Evolutionary conservation across 2,113 vertebrate genomes (phyloP).

Genomic region (Poeciliopsis retropinna): DNA sequence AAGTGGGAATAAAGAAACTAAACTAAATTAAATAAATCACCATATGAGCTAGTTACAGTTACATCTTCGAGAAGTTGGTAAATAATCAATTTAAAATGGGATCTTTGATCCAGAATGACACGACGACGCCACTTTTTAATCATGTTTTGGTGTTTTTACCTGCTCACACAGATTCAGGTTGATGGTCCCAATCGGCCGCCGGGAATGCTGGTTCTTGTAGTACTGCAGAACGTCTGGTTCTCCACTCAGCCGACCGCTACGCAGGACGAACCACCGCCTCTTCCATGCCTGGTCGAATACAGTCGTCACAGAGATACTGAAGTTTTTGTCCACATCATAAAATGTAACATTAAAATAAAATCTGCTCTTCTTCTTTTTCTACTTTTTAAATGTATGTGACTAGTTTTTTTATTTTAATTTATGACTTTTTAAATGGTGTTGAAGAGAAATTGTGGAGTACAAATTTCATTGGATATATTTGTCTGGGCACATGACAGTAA

Average conservation of each 20-base stretch:
- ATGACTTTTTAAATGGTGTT: no score
- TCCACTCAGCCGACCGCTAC: conserved; percentile 89
- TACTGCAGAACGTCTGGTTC: conserved; percentile 91
- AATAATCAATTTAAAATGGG: no score
- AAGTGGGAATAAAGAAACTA: background rate
- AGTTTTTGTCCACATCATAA: background rate
- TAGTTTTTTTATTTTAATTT: no score
- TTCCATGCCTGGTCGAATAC: conserved; percentile 85
- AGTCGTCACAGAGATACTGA: background rate
- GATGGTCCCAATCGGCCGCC: conserved; percentile 88
- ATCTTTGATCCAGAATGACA: background rate
- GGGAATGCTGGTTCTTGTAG: conserved; percentile 86
- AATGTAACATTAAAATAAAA: background rate
- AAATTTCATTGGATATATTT: no score
- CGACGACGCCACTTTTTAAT: background rate
- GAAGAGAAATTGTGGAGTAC: no score
- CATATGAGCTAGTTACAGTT: background rate
- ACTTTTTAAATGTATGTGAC: no score
- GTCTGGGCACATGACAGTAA: no score
- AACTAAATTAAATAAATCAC: background rate
- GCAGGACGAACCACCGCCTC: conserved; percentile 91
- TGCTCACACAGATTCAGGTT: conserved; percentile 89
- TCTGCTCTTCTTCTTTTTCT: background rate
- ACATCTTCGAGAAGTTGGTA: background rate
- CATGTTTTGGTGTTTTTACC: conserved; percentile 33